Percentiles rank a stretch among this genome's conserved stretches.
Conservation (phyloP, 2,797 vertebrate genomes). For the Aselliscus stoliczkanus region DNA sequence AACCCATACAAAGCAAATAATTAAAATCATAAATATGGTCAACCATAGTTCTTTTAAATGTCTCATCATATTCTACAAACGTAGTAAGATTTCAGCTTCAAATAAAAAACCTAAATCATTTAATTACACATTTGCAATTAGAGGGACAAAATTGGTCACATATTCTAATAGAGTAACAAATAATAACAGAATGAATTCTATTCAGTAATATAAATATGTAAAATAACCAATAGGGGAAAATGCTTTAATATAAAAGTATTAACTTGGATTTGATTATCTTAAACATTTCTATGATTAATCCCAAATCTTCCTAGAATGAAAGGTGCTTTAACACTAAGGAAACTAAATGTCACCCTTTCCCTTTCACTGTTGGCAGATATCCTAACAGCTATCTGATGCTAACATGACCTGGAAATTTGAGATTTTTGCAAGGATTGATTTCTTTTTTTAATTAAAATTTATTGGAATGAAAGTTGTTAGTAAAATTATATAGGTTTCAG, state of each 20-base stretch:
- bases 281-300: not conserved
- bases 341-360: not conserved
- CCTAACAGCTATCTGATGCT: not conserved
- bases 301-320: not conserved
- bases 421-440: not conserved
- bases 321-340: not conserved
- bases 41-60: not conserved
- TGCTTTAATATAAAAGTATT: not conserved
- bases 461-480: too few relatives aligned
- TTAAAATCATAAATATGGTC: not conserved
- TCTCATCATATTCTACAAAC: not conserved
- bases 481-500: too few relatives aligned
- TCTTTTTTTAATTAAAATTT: too few relatives aligned
- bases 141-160: not conserved
- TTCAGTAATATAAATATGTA: not conserved
- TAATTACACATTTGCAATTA: not conserved
- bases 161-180: not conserved
- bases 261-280: not conserved
- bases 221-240: not conserved
- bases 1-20: not conserved
- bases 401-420: not conserved
- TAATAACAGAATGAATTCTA: not conserved
- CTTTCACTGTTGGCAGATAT: not conserved
- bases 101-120: conserved; percentile 10
- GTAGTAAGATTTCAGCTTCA: conserved; percentile 10